These are phyloP conservation scores for Oncopeltus fasciatus DNA, from an alignment of 1,140 invertebrate species.

Conservation along the genomic window DNA sequence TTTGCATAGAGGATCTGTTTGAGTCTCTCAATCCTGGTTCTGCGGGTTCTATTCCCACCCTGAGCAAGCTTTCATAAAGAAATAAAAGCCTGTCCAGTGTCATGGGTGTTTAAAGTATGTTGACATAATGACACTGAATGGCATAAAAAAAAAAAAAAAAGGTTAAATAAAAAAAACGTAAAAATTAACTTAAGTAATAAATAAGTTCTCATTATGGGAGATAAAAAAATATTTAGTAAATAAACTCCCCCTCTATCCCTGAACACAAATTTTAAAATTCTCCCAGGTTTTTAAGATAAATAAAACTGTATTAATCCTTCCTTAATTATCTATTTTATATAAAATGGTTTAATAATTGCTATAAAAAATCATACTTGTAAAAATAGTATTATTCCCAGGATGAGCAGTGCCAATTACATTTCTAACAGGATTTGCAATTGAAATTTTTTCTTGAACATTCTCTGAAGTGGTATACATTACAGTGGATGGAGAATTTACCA, in stretches of 20 bases:
- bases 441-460: slow-evolving; percentile 18
- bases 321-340: background rate
- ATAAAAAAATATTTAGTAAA: background rate
- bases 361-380: slow-evolving; percentile 1
- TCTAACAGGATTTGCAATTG: slow-evolving; percentile 20
- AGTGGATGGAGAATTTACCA: slow-evolving; percentile 12
- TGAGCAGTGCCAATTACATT: slow-evolving; percentile 35
- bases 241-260: background rate
- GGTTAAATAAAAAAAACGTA: no score
- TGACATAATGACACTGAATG: no score
- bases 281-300: background rate
- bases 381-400: slow-evolving; percentile 38
- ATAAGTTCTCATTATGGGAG: background rate
- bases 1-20: no score
- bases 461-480: slow-evolving; percentile 40
- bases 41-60: no score
- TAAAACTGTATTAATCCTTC: background rate
- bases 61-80: no score
- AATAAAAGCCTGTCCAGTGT: no score
- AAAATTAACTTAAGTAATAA: background rate
- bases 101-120: no score
- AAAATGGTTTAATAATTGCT: background rate
- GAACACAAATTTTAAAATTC: background rate
- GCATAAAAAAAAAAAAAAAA: no score
- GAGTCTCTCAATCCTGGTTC: no score